Percentiles rank a stretch among this genome's conserved stretches.
These are phyloP conservation scores for Lepus timidus DNA, from an alignment of 2,113 vertebrate genomes.

Conservation along the genomic window DNA sequence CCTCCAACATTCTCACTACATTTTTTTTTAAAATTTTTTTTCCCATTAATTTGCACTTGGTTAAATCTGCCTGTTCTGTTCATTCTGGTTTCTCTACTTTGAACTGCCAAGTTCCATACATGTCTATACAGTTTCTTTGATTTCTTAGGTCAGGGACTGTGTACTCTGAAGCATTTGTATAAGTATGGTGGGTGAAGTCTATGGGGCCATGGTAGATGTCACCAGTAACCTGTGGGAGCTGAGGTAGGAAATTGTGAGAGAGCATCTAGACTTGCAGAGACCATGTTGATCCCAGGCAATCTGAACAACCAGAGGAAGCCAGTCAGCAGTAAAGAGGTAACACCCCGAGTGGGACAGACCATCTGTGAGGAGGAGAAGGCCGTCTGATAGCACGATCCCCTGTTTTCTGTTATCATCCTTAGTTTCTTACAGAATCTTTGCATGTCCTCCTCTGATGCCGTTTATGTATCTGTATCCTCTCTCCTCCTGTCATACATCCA, in stretches of 20 bases:
- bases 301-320: constrained; percentile 1
- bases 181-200: not conserved
- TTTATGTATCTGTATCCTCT: not conserved
- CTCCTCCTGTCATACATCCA: not conserved
- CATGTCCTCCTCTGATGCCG: not conserved
- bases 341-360: not conserved
- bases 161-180: not conserved
- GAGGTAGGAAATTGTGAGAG: not conserved
- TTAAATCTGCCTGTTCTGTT: not conserved
- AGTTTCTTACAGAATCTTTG: constrained; percentile 34
- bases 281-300: constrained; percentile 1
- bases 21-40: not conserved
- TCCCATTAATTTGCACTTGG: not conserved
- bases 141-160: not conserved
- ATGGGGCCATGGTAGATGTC: not conserved
- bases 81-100: not conserved
- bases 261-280: not conserved
- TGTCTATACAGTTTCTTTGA: not conserved
- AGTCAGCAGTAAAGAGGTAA: not conserved
- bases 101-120: not conserved
- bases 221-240: not conserved
- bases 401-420: not conserved
- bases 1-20: not conserved
- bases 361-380: not conserved
- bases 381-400: not conserved